A percentile compares a stretch with the other conserved stretches of the same genome.
These are phyloP conservation scores for Murina feae DNA, from an alignment of 2,113 vertebrate species.

Conservation along the genomic window DNA sequence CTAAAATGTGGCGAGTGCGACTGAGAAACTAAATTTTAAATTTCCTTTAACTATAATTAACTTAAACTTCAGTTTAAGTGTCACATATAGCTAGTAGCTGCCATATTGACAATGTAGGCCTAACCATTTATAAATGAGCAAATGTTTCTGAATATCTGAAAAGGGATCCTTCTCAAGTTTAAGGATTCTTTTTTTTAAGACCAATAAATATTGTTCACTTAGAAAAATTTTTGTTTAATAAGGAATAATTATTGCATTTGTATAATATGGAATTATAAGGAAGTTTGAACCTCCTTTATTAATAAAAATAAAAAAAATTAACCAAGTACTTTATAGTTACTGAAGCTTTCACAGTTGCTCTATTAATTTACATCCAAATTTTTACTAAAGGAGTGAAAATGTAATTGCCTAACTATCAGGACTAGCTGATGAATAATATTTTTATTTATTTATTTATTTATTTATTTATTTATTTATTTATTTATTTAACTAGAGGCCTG, in stretches of 20 bases:
- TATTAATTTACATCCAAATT: not conserved
- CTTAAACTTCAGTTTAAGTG: not conserved
- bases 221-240: not conserved
- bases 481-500: too few relatives aligned
- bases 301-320: conserved; percentile 4
- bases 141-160: not conserved
- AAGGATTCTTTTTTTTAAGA: not conserved
- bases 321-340: not conserved
- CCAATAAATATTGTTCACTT: not conserved
- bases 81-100: not conserved
- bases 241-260: not conserved
- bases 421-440: not conserved
- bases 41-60: not conserved
- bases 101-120: not conserved
- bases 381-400: not conserved
- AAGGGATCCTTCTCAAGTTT: not conserved
- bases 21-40: not conserved
- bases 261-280: not conserved
- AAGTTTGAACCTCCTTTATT: not conserved
- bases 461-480: too few relatives aligned
- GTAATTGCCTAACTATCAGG: not conserved
- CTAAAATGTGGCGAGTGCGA: not conserved
- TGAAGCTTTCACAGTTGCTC: not conserved
- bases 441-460: not conserved
- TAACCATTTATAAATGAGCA: not conserved